Conservation (phyloP, 2,113 vertebrate species). For the Lophotis ruficrista region DNA sequence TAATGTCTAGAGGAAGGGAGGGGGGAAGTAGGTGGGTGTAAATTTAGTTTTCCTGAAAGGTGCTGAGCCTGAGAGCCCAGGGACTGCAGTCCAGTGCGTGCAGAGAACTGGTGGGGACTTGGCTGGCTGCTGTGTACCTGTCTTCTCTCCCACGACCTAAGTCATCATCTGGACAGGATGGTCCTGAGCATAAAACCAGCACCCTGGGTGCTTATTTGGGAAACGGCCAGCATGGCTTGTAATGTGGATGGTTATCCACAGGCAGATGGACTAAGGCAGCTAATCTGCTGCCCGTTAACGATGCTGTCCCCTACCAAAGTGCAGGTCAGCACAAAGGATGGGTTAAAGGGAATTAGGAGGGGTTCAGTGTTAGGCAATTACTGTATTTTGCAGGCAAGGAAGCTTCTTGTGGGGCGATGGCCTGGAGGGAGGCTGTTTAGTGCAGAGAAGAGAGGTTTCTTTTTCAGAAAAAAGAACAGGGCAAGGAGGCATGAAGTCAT, state of each 20-base stretch:
- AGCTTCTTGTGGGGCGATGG: background rate
- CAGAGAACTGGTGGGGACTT: background rate
- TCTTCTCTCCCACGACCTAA: background rate
- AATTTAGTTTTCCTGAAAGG: constrained; percentile 28
- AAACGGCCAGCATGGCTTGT: background rate
- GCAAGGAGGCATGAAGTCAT: background rate
- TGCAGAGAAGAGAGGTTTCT: background rate
- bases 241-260: accelerated
- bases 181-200: background rate
- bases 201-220: background rate
- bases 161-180: background rate
- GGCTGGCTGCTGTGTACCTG: background rate
- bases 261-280: background rate
- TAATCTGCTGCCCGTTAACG: accelerated
- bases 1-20: background rate
- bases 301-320: background rate
- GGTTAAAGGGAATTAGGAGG: background rate
- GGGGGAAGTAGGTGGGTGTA: background rate
- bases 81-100: background rate
- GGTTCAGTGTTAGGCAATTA: background rate
- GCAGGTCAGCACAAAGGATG: background rate
- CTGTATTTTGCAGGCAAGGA: background rate
- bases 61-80: background rate
- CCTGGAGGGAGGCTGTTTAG: background rate
- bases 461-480: background rate